Percentiles rank a stretch among this genome's conserved stretches.
Conservation (phyloP, 2,888 invertebrate genomes). For the Pseudeuparius sepicola region DNA sequence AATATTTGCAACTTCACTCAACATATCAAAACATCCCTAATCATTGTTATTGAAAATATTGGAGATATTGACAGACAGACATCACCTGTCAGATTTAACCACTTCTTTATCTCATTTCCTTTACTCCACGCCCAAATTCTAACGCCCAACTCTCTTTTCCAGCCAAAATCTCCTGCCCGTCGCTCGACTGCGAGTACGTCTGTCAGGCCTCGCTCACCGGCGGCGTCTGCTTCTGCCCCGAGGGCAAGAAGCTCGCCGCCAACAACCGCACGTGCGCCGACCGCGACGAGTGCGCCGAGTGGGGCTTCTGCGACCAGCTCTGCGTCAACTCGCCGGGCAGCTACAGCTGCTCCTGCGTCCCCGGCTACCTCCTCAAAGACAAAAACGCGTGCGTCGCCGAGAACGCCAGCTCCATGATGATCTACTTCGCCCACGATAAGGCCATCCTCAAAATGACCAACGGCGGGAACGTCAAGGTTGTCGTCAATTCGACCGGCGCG, state of each 20-base stretch:
- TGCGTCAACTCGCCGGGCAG: constrained; percentile 83
- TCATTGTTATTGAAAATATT: too few relatives aligned
- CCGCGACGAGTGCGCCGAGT: constrained; percentile 82
- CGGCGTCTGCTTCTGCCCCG: constrained; percentile 82
- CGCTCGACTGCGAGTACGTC: constrained; percentile 79
- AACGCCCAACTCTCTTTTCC: constrained; percentile 31
- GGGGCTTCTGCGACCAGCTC: constrained; percentile 92
- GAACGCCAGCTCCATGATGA: constrained; percentile 47
- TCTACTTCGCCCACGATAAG: constrained; percentile 62
- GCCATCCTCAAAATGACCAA: constrained; percentile 56
- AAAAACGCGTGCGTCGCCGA: constrained; percentile 48
- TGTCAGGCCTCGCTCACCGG: constrained; percentile 86
- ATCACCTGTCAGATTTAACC: too few relatives aligned
- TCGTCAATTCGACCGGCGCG: constrained; percentile 76
- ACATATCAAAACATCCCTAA: too few relatives aligned
- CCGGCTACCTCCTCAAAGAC: constrained; percentile 39
- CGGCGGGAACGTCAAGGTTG: constrained; percentile 50
- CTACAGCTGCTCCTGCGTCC: constrained; percentile 74
- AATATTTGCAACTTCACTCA: too few relatives aligned
- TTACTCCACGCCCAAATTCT: too few relatives aligned
- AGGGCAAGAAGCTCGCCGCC: constrained; percentile 71
- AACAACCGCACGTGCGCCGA: constrained; percentile 85
- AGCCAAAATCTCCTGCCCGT: constrained; percentile 75
- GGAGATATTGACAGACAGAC: too few relatives aligned
- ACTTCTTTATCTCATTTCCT: too few relatives aligned